Conservation (phyloP, 2,888 invertebrate genomes). For the Cryptus viduatorius region DNA sequence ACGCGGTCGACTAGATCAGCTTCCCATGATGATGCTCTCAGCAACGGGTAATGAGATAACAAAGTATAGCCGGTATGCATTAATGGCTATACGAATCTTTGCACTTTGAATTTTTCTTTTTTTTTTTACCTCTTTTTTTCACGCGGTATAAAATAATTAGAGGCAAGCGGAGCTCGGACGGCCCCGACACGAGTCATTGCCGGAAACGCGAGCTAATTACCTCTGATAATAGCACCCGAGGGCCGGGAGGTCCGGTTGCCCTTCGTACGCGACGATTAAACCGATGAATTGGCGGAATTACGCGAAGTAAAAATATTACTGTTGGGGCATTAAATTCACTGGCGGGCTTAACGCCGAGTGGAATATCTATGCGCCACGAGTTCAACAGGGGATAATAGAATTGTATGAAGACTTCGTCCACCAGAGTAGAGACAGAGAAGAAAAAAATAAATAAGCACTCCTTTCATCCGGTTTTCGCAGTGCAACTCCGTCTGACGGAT, state of each 20-base stretch:
- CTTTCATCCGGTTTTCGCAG: background rate
- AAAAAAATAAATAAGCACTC: slow-evolving; percentile 14
- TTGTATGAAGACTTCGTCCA: slow-evolving; percentile 6
- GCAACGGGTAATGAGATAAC: slow-evolving; percentile 9
- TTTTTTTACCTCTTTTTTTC: background rate
- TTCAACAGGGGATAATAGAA: slow-evolving; percentile 12
- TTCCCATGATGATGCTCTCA: slow-evolving; percentile 8
- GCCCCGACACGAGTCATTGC: background rate
- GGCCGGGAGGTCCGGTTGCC: background rate
- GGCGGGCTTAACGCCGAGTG: background rate
- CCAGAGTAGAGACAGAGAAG: background rate
- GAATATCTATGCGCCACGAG: slow-evolving; percentile 1
- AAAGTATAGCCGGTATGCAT: slow-evolving; percentile 7
- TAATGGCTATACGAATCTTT: background rate
- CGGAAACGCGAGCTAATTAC: slow-evolving; percentile 35
- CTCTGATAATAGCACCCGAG: slow-evolving; percentile 22
- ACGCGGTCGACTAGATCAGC: background rate
- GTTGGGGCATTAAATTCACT: slow-evolving; percentile 26
- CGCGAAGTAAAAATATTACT: slow-evolving; percentile 37
- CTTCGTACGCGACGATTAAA: slow-evolving; percentile 2
- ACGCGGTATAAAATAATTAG: slow-evolving; percentile 29
- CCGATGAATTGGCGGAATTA: slow-evolving; percentile 36
- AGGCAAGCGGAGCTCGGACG: background rate
- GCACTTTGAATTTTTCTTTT: background rate
- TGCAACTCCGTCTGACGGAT: slow-evolving; percentile 24